A percentile compares a stretch with the other conserved stretches of the same genome.
Evolutionary conservation across 1,140 invertebrate genomes (phyloP).

Genomic region (Drosophila ercepeae): DNA sequence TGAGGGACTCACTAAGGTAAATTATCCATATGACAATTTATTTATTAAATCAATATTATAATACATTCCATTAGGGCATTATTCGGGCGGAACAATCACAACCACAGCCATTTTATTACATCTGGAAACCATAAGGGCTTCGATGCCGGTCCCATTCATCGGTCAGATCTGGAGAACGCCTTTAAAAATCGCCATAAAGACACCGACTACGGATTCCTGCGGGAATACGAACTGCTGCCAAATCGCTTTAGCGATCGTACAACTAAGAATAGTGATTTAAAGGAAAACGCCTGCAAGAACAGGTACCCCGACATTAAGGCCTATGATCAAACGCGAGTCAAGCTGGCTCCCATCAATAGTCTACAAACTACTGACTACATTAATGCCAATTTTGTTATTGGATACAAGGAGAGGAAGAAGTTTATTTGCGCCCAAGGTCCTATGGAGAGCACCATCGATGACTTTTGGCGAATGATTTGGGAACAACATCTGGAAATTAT

Average conservation of each 20-base stretch:
- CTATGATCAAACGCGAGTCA: slow-evolving; percentile 96
- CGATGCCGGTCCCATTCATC: slow-evolving; percentile 91
- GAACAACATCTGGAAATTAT: slow-evolving; percentile 96
- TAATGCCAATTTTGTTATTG: slow-evolving; percentile 96
- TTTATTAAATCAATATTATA: slow-evolving; percentile 4
- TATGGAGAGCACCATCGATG: slow-evolving; percentile 95
- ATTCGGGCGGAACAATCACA: slow-evolving; percentile 75
- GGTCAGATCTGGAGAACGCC: slow-evolving; percentile 88
- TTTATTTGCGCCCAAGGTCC: slow-evolving; percentile 97
- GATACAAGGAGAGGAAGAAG: slow-evolving; percentile 96
- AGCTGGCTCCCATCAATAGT: slow-evolving; percentile 90
- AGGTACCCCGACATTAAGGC: slow-evolving; percentile 95
- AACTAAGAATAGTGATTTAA: slow-evolving; percentile 92
- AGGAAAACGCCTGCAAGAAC: slow-evolving; percentile 95
- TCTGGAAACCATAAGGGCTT: slow-evolving; percentile 87
- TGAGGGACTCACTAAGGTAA: slow-evolving; percentile 88
- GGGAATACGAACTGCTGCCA: slow-evolving; percentile 93
- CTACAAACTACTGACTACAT: slow-evolving; percentile 94
- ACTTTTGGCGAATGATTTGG: slow-evolving; percentile 99
- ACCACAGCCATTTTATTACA: slow-evolving; percentile 80
- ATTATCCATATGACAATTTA: not conserved
- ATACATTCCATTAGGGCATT: slow-evolving; percentile 52
- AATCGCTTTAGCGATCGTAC: slow-evolving; percentile 94
- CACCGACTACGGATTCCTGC: slow-evolving; percentile 94
- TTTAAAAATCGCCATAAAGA: slow-evolving; percentile 92